A percentile compares a stretch with the other conserved stretches of the same genome.
Evolutionary conservation across 2,888 invertebrate species (phyloP).

Genomic region (Priocnemis perturbator): DNA sequence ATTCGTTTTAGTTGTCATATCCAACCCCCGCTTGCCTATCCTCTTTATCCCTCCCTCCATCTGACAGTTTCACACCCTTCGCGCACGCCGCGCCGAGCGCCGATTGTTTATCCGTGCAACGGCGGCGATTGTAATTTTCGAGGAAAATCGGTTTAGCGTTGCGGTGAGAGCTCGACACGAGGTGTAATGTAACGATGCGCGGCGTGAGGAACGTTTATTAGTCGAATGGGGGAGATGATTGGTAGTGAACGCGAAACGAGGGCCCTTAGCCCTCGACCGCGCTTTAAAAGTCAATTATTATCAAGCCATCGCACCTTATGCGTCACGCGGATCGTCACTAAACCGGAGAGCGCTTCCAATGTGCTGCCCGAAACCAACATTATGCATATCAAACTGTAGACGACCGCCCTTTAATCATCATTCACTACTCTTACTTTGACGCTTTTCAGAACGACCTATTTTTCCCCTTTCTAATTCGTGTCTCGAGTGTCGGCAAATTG

Average conservation of each 20-base stretch:
- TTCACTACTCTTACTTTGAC: no score
- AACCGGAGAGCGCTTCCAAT: slow-evolving; percentile 9
- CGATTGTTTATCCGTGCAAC: slow-evolving; percentile 11
- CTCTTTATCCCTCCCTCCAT: slow-evolving; percentile 1
- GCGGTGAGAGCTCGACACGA: slow-evolving; percentile 48
- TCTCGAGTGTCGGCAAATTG: no score
- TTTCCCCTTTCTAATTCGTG: no score
- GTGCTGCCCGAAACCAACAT: no score
- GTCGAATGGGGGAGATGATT: slow-evolving; percentile 53
- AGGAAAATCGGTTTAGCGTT: slow-evolving; percentile 54
- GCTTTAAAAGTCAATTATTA: no score
- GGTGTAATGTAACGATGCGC: slow-evolving; percentile 52
- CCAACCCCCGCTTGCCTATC: no score
- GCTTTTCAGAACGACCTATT: no score
- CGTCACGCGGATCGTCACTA: slow-evolving; percentile 6
- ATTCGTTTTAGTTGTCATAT: no score
- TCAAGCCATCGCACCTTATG: no score
- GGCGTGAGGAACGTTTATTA: slow-evolving; percentile 47
- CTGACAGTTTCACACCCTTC: slow-evolving; percentile 34
- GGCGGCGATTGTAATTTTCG: slow-evolving; percentile 53
- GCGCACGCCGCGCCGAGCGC: slow-evolving; percentile 25
- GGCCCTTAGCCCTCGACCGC: slow-evolving; percentile 26
- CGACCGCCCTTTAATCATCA: no score
- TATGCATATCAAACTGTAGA: no score
- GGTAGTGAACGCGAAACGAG: slow-evolving; percentile 37